Evolutionary conservation across 1,140 invertebrate genomes (phyloP).

Genomic region (Prorops nasuta): DNA sequence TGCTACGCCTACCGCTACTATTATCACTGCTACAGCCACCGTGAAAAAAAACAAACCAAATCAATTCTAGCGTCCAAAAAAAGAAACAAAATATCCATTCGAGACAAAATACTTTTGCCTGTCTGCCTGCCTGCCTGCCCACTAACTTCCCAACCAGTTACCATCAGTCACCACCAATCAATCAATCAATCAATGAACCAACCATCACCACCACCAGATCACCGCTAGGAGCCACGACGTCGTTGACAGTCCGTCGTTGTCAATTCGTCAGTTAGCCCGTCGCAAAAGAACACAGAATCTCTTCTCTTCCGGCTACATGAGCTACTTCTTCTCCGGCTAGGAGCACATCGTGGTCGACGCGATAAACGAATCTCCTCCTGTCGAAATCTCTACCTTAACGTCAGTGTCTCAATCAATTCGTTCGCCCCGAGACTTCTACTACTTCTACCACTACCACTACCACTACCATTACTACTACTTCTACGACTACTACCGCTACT

Average conservation of each 20-base stretch:
- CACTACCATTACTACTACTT: slow-evolving; percentile 24
- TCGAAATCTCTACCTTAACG: slow-evolving; percentile 44
- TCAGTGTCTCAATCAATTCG: slow-evolving; percentile 45
- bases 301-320: slow-evolving; percentile 42
- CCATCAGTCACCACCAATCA: slow-evolving; percentile 57
- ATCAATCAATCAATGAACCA: too few relatives aligned
- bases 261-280: slow-evolving; percentile 40
- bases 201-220: too few relatives aligned
- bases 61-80: slow-evolving; percentile 44
- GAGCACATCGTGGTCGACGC: slow-evolving; percentile 44
- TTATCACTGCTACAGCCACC: slow-evolving; percentile 52
- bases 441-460: slow-evolving; percentile 43
- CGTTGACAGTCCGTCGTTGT: slow-evolving; percentile 51
- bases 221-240: slow-evolving; percentile 49
- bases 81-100: slow-evolving; percentile 41
- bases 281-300: slow-evolving; percentile 45
- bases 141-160: slow-evolving; percentile 57
- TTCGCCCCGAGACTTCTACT: slow-evolving; percentile 24
- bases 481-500: slow-evolving; percentile 38
- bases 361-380: slow-evolving; percentile 45
- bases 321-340: slow-evolving; percentile 46
- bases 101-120: too few relatives aligned
- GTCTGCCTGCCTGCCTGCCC: slow-evolving; percentile 57
- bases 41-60: slow-evolving; percentile 47
- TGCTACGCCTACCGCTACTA: slow-evolving; percentile 36